Conservation (phyloP, 2,888 invertebrate species). For the Petrolisthes manimaculis region DNA sequence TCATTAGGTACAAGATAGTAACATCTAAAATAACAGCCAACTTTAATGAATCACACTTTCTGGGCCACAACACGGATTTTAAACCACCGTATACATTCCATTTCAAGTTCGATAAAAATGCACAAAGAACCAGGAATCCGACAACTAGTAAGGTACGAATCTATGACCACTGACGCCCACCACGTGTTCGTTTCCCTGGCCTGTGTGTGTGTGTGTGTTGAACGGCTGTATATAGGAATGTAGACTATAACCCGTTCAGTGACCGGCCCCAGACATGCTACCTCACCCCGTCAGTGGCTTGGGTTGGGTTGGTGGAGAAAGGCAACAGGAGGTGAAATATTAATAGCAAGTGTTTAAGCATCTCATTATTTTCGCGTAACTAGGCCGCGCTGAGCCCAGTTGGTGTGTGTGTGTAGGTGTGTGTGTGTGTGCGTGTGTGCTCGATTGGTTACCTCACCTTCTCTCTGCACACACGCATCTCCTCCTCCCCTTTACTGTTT, state of each 20-base stretch:
- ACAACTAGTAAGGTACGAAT: no score
- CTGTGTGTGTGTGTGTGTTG: no score
- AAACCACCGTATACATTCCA: no score
- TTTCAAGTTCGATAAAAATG: no score
- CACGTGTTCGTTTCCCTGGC: no score
- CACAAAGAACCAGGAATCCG: no score
- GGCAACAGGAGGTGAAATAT: conserved; percentile 10
- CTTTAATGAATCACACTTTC: no score
- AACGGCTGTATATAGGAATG: neutral
- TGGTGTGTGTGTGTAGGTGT: no score
- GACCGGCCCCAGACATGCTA: neutral
- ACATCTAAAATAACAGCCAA: no score
- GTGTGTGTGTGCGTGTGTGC: neutral
- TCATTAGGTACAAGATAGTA: no score
- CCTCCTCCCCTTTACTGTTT: neutral
- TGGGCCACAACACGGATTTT: no score
- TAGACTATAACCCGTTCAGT: neutral
- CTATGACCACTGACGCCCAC: no score
- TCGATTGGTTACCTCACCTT: neutral
- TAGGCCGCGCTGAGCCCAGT: conserved; percentile 2
- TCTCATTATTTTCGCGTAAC: conserved; percentile 19
- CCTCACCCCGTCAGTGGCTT: neutral
- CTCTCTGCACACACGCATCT: neutral
- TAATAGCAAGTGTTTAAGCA: neutral
- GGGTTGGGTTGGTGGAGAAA: neutral